Percentiles rank a stretch among this genome's conserved stretches.
These are phyloP conservation scores for Atta cephalotes DNA, from an alignment of 1,140 invertebrate species.

Conservation along the genomic window DNA sequence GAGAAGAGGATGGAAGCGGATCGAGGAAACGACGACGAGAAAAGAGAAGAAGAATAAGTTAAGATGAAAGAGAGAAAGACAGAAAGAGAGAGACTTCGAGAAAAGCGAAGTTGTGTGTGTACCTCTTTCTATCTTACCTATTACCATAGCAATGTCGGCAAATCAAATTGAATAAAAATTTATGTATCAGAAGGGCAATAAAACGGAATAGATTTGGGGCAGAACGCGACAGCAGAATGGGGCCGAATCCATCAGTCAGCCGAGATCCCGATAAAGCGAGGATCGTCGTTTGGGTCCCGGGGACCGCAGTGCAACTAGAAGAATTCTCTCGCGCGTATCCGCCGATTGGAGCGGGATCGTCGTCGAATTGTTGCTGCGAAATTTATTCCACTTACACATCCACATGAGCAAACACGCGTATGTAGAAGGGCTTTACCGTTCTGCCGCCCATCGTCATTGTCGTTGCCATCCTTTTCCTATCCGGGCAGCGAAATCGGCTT, in stretches of 20 bases:
- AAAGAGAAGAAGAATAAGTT: background rate
- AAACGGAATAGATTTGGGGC: constrained; percentile 82
- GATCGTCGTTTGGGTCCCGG: constrained; percentile 75
- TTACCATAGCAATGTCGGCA: constrained; percentile 82
- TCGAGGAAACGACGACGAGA: background rate
- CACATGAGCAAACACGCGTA: constrained; percentile 50
- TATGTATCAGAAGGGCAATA: constrained; percentile 83
- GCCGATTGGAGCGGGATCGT: constrained; percentile 74
- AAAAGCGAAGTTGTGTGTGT: constrained; percentile 34
- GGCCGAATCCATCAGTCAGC: constrained; percentile 78
- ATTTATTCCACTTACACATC: constrained; percentile 78
- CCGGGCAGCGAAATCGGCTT: constrained; percentile 74
- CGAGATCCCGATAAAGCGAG: constrained; percentile 76
- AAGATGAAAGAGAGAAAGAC: background rate
- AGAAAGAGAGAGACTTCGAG: background rate
- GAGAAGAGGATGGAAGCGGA: constrained; percentile 14
- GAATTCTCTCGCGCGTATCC: constrained; percentile 64
- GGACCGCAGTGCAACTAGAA: constrained; percentile 15
- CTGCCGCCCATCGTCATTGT: background rate
- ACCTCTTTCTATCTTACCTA: constrained; percentile 59
- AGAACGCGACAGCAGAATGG: constrained; percentile 64
- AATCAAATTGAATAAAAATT: constrained; percentile 84
- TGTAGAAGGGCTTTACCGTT: constrained; percentile 57
- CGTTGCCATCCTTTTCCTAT: constrained; percentile 65
- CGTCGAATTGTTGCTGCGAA: constrained; percentile 79